Evolutionary conservation across 2,797 vertebrate genomes (phyloP), one percentile per base, ranked within the genome.

Genomic region (Labroides dimidiatus): DNA sequence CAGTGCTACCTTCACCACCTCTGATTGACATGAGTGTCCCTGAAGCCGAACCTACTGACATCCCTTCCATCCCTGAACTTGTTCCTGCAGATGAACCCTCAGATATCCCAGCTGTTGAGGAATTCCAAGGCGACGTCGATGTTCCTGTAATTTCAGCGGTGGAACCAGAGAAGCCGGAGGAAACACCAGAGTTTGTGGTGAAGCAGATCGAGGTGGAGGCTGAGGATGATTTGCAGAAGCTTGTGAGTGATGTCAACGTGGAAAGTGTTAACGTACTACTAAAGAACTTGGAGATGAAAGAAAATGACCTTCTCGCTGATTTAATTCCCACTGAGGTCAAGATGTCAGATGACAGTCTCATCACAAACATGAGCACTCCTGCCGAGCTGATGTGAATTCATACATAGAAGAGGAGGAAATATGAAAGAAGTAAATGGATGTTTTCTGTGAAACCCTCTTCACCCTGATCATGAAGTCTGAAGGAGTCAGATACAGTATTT

Each of bases 221-320:
- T 7, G 60, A 49, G 4, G 84, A 23, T 48, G 43, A 72, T 43
- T 23, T 72, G 64, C 77, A 86, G 82, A 78, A 82, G 61, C 48
- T 79, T 20, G 80, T 70, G 53, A 82, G 27, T 50, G 78, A 87
- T 19, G 61, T 80, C 78, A 83, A 36, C 4, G 57, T 84, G 49
- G 84, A 78, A 45, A 82, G 42, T 27, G 24, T 88, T 37, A 68
- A 73, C 16, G 78, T 75, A 83, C 78, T 84, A 70, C 59, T 89
- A 57, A 75, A 88, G 67, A 66, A 87, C 61, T 68, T 84, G 0
- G 84, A 81, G 54, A 69, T 89, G 80, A 81, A 70, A 64, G 90
- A 78, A 84, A 87, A 79, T 51, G 84, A 89, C 68, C 61, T 84
- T 15, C 80, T 87, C 61, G 55, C 62, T 69, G 90, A 93, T 75